Percentiles rank a stretch among this genome's conserved stretches.
Conservation (phyloP, 2,113 vertebrate genomes). For the Oryzias woworae region DNA sequence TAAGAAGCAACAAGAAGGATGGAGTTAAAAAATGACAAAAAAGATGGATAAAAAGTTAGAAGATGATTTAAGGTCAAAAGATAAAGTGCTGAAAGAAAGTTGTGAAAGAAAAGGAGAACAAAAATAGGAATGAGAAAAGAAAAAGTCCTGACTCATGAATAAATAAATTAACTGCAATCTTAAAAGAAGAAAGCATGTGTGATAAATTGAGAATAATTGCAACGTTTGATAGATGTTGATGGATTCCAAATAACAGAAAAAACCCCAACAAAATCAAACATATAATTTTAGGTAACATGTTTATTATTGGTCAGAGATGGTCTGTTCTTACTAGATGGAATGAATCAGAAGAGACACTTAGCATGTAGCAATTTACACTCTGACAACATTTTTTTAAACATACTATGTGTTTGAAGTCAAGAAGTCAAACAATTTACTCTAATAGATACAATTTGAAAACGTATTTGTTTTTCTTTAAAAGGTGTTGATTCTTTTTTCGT, state of each 20-base stretch:
- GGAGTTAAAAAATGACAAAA: background rate
- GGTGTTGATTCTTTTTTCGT: background rate
- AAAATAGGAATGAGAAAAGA: background rate
- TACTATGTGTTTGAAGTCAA: too few relatives aligned
- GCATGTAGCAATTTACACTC: too few relatives aligned
- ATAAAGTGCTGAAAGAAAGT: background rate
- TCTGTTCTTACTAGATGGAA: background rate
- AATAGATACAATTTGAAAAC: too few relatives aligned
- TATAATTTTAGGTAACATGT: background rate
- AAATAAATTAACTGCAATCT: background rate
- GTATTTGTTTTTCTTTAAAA: too few relatives aligned
- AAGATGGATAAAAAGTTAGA: background rate
- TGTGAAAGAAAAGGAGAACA: background rate
- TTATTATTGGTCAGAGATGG: background rate
- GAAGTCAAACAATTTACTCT: too few relatives aligned
- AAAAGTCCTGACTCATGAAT: background rate
- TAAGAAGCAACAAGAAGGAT: background rate
- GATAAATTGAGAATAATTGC: too few relatives aligned
- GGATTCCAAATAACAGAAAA: too few relatives aligned
- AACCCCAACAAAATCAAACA: too few relatives aligned
- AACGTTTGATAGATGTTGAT: too few relatives aligned
- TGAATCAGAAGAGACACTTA: background rate
- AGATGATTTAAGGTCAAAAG: background rate
- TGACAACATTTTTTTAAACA: too few relatives aligned
- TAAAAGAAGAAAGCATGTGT: background rate